Evolutionary conservation across 2,797 vertebrate species (phyloP), one percentile per base, ranked within the genome.

Genomic region (Smutsia gigantea): DNA sequence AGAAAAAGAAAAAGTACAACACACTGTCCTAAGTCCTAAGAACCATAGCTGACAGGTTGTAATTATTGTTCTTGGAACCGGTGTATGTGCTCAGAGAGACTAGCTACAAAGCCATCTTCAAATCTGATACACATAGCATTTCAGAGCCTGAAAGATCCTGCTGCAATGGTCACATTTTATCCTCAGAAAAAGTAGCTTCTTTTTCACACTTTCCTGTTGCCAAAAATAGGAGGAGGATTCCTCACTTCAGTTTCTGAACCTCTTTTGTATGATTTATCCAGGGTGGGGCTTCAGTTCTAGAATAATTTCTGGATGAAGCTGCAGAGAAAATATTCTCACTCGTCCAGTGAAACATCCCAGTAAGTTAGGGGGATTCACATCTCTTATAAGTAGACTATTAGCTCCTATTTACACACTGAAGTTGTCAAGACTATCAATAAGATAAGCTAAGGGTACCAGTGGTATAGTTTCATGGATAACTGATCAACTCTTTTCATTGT

Each of bases 21-120:
- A 68, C 91, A 61, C 74, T 59, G 31, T 77, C 29, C 19, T 55
- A 63, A 49, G 34, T 10, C 55, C 27, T 19, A 53, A 13, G 25
- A 94, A 93, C 37, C 66, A n/a, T 39, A 61, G 8, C 81, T 84
- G 95, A n/a, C 93, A 96, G 92, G 81, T 94, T 95, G 29, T 90
- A 84, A 55, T 86, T 68, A 74, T 66, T 74, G 53, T 75, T 86
- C 53, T 84, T 77, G 66, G 68, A 94, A 42, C 5, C 64, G 72
- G 14, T 69, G 59, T 51, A 92, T 88, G 88, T 57, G 92, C 92
- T 55, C n/a, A 51, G 42, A 42, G 46, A 46, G 59, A 61, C 88
- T 83, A 95, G 71, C 61, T 93, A 57, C 49, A 57, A 75, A 89
- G 66, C 59, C 59, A 94, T 6, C 12, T 75, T 23, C 78, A 71